Evolutionary conservation across 1,140 invertebrate genomes (phyloP).

Genomic region (Calephelis nemesis): DNA sequence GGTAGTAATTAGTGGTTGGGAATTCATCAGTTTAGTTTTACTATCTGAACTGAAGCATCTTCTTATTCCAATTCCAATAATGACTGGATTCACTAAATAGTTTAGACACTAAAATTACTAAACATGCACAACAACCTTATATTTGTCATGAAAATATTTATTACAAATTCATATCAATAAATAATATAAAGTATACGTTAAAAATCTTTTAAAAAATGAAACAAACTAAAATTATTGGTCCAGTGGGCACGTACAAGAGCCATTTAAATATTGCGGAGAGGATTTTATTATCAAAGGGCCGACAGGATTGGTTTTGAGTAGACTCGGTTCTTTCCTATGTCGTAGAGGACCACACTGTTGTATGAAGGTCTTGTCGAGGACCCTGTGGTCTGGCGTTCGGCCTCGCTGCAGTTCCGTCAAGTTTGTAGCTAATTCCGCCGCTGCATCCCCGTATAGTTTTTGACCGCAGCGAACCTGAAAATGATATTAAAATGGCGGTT

Average conservation of each 20-base stretch:
- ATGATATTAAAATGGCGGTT: constrained; percentile 9
- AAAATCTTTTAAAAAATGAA: constrained; percentile 11
- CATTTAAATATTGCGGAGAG: constrained; percentile 36
- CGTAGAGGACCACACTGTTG: constrained; percentile 38
- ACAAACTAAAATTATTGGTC: neutral
- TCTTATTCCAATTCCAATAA: too few species aligned
- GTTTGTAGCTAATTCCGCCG: constrained; percentile 57
- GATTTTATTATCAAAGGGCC: constrained; percentile 45
- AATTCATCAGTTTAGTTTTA: too few species aligned
- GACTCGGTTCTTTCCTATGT: constrained; percentile 52
- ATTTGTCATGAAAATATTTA: constrained; percentile 1
- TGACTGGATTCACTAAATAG: too few species aligned
- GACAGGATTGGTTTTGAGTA: constrained; percentile 44
- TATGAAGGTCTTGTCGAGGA: constrained; percentile 49
- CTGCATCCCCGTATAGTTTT: constrained; percentile 58
- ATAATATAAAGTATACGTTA: constrained; percentile 1
- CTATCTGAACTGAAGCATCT: too few species aligned
- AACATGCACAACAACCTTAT: neutral
- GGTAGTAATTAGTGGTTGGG: too few species aligned
- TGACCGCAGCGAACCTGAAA: constrained; percentile 55
- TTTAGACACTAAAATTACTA: neutral
- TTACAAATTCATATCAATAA: constrained; percentile 13
- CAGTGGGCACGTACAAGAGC: constrained; percentile 25
- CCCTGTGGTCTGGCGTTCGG: constrained; percentile 35
- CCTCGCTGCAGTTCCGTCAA: constrained; percentile 54